Conservation (phyloP, 2,888 invertebrate species). For the Tridacna crocea region DNA sequence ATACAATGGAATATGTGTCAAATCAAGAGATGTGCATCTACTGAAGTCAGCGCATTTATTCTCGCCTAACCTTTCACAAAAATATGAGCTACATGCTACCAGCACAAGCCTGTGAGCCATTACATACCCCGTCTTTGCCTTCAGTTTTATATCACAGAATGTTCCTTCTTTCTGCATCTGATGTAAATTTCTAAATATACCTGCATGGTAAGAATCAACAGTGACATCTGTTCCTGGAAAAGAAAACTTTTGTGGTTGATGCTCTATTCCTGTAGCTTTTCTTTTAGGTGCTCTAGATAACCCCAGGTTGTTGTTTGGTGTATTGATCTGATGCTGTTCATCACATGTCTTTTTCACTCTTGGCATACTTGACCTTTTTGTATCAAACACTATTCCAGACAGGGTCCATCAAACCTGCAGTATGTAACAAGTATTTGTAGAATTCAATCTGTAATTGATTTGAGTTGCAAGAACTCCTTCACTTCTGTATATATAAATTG, state of each 20-base stretch:
- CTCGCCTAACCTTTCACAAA: conserved; percentile 14
- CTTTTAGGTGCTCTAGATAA: too few species aligned
- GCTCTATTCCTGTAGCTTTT: too few species aligned
- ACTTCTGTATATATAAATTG: too few species aligned
- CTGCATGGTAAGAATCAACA: conserved; percentile 9
- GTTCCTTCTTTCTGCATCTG: conserved; percentile 32
- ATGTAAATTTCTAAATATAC: conserved; percentile 30
- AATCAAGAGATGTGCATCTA: conserved; percentile 4
- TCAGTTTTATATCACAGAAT: conserved; percentile 40
- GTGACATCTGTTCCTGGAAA: neutral
- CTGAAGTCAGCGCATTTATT: neutral
- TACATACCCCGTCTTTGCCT: conserved; percentile 15
- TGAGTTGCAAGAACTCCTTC: too few species aligned
- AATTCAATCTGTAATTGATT: too few species aligned
- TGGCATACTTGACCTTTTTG: neutral
- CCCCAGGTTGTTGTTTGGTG: neutral
- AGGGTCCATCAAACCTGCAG: too few species aligned
- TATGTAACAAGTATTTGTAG: too few species aligned
- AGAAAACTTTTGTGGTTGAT: neutral
- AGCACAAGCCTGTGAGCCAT: conserved; percentile 31
- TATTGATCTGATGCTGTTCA: neutral
- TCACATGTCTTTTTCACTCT: neutral
- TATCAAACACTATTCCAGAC: too few species aligned
- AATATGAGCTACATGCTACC: conserved; percentile 26
- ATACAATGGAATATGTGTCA: conserved; percentile 33